Base-by-base conservation (phyloP, 64 coral and sea anemone genomes). In the Trachythela sp. region DNA sequence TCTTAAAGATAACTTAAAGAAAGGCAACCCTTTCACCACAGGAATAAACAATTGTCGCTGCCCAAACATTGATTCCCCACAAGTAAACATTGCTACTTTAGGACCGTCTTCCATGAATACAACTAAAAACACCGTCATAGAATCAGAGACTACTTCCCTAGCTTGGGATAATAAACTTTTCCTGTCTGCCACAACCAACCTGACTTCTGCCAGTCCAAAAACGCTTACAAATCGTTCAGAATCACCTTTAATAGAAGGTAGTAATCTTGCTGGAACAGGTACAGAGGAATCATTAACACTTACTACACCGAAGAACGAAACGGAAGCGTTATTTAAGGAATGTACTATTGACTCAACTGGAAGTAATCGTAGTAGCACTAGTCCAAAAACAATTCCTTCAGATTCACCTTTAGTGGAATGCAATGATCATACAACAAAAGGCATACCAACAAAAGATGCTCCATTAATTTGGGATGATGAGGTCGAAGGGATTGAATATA, bases 401-500 rank as follows among this genome's bases (percentile, higher is more conserved):
- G 20, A n/a, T 64, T n/a, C n/a, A n/a, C n/a, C n/a, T n/a, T n/a
- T 1, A 17, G 56, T 2, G 26, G 56, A 64, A 64, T 8, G 22
- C 56, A 26, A 64, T 20, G 56, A 5, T 64, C n/a, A n/a, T n/a
- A n/a, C n/a, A n/a, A n/a, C n/a, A n/a, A 18, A 0, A 8, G 56
- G 11, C 4, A 45, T 45, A 11, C 42, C 42, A 45, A 45, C 42
- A 45, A 45, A 45, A 45, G 42, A 6, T 45, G 42, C 4, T 45
- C 11, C 1, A 27, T n/a, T 94, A 8, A 83, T 95, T 9, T 71
- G 85, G 67, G 87, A 99, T 32, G 90, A 97, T 84, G 96, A 99
- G 67, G 11, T 39, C 10, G 84, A 90, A 6, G 96, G 96, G 29
- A 89, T 95, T 31, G 93, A 94, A 22, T 99, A 99, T 37, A 99